Evolutionary conservation across 2,113 vertebrate species (phyloP).

Genomic region (Centropus bengalensis): DNA sequence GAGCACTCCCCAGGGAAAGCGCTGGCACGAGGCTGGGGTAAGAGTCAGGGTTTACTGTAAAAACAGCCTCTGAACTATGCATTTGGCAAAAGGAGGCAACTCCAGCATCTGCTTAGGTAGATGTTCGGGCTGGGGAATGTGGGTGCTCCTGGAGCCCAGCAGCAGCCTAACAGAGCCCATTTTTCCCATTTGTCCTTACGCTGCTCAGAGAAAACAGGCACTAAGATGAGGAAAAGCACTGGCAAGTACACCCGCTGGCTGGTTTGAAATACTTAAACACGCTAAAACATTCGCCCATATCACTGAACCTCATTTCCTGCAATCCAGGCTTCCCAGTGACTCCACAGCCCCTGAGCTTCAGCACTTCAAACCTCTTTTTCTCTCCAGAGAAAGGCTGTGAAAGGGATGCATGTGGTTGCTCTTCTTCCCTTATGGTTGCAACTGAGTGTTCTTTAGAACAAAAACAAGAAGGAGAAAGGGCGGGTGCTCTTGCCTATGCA

Average conservation of each 20-base stretch:
- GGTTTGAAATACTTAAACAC: not conserved
- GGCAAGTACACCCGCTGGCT: fast-evolving
- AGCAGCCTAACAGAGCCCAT: not conserved
- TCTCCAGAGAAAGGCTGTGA: not conserved
- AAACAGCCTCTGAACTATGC: not conserved
- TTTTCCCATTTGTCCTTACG: not conserved
- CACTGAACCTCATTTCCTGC: not conserved
- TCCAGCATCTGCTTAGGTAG: not conserved
- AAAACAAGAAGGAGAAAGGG: not conserved
- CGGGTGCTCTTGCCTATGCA: not conserved
- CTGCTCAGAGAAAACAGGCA: not conserved
- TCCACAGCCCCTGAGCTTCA: fast-evolving
- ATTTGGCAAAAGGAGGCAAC: not conserved
- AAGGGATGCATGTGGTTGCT: not conserved
- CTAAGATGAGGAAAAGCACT: not conserved
- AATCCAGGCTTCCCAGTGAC: fast-evolving
- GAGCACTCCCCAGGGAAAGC: not conserved
- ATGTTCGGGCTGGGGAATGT: not conserved
- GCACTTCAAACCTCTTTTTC: not conserved
- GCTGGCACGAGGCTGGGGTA: not conserved
- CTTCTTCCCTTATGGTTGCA: not conserved
- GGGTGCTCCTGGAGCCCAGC: not conserved
- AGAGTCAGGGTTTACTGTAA: not conserved
- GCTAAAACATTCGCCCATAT: fast-evolving
- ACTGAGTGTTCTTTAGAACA: not conserved